phyloP scores from a whole-genome alignment of 1,140 invertebrate genomes.

The Eurosta solidaginis region DNA sequence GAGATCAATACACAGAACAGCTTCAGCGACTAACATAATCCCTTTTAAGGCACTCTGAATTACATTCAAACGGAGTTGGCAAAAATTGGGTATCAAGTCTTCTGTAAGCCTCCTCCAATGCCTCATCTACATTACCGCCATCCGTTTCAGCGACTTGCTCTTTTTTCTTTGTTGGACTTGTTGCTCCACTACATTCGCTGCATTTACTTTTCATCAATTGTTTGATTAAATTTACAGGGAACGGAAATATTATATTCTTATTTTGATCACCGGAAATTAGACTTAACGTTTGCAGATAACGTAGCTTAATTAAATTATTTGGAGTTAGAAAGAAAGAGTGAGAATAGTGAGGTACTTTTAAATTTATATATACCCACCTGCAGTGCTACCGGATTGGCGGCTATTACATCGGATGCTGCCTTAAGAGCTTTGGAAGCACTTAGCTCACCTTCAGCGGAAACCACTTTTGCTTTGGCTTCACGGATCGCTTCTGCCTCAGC shows the following conservation, averaged over 20 bases:
- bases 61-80: too few species aligned
- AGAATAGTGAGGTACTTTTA: neutral
- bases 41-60: too few species aligned
- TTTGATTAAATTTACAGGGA: slow-evolving; percentile 76
- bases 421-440: slow-evolving; percentile 86
- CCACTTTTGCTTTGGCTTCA: slow-evolving; percentile 74
- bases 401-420: slow-evolving; percentile 91
- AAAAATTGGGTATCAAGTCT: neutral
- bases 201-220: neutral
- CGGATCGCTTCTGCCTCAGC: slow-evolving; percentile 82
- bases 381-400: slow-evolving; percentile 83
- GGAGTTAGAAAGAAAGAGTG: neutral
- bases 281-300: slow-evolving; percentile 78
- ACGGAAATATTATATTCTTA: slow-evolving; percentile 94
- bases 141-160: neutral
- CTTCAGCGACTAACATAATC: too few species aligned
- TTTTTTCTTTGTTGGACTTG: neutral
- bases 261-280: slow-evolving; percentile 95
- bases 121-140: neutral
- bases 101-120: neutral
- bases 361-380: slow-evolving; percentile 66
- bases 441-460: slow-evolving; percentile 82
- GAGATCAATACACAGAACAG: too few species aligned
- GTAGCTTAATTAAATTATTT: slow-evolving; percentile 37
- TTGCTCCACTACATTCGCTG: neutral